A percentile compares a stretch with the other conserved stretches of the same genome.
phyloP scores from a whole-genome alignment of 2,113 vertebrate genomes.

The Sylvia atricapilla region DNA sequence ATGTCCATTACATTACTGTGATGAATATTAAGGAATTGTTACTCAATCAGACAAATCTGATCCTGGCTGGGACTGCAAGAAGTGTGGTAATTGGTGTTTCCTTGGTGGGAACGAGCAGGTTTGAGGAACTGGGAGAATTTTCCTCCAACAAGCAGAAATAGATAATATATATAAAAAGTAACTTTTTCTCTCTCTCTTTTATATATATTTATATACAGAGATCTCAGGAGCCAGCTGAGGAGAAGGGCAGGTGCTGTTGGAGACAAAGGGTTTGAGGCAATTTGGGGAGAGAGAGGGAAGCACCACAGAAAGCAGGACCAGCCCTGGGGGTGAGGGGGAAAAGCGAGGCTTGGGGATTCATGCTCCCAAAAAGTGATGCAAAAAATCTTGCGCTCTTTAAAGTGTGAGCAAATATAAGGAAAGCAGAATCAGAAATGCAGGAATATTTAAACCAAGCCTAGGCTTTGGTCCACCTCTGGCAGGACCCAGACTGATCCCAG shows the following conservation, averaged over 20 bases:
- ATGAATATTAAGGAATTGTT: neutral
- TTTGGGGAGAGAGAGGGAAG: neutral
- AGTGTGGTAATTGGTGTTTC: neutral
- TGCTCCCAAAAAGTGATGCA: rapidly evolving
- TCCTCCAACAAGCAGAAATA: neutral
- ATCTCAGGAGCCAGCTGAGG: neutral
- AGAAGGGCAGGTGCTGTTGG: neutral
- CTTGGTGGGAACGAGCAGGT: neutral
- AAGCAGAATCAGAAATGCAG: neutral
- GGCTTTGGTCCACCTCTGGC: neutral
- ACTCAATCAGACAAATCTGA: neutral
- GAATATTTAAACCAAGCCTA: neutral
- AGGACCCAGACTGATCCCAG: neutral
- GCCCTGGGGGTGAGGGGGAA: rapidly evolving
- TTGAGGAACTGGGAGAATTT: neutral
- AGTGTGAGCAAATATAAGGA: neutral
- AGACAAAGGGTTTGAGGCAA: neutral
- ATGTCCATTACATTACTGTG: neutral
- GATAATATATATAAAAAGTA: neutral
- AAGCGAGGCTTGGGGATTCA: rapidly evolving
- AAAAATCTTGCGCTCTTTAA: neutral
- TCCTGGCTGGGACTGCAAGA: neutral
- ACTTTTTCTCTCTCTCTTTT: neutral
- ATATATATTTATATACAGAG: neutral
- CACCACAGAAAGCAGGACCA: neutral